A percentile compares a stretch with the other conserved stretches of the same genome.
phyloP scores from a whole-genome alignment of 2,888 invertebrate genomes.

The Dermolepida albohirtum region DNA sequence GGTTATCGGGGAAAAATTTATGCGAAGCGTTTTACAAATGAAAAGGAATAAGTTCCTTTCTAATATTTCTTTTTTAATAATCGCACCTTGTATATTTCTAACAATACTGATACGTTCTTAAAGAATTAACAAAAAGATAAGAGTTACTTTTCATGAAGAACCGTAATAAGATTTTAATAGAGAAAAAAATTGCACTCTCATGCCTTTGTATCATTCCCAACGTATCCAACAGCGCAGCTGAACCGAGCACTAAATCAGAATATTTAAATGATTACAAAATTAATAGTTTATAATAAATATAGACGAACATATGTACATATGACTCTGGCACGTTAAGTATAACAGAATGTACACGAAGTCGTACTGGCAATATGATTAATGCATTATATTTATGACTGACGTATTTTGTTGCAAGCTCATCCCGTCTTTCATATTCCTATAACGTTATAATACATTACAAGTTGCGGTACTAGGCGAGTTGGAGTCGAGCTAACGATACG shows the following conservation, averaged over 20 bases:
- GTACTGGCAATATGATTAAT: constrained; percentile 16
- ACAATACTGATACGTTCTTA: too few species aligned
- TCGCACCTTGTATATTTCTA: too few species aligned
- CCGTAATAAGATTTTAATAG: not conserved
- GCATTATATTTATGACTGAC: constrained; percentile 1
- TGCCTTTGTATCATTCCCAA: constrained; percentile 5
- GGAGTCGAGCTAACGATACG: too few species aligned
- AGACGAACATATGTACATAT: too few species aligned
- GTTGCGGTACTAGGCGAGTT: too few species aligned
- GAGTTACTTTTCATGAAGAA: not conserved
- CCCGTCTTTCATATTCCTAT: not conserved
- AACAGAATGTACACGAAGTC: not conserved
- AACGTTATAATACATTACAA: too few species aligned
- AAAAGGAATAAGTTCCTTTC: too few species aligned
- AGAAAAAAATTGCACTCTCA: constrained; percentile 5
- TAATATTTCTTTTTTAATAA: too few species aligned
- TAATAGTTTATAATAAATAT: constrained; percentile 13
- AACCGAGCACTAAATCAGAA: not conserved
- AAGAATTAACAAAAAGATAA: not conserved
- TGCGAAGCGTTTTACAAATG: too few species aligned
- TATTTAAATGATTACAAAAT: constrained; percentile 29
- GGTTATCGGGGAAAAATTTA: too few species aligned
- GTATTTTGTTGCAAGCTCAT: constrained; percentile 23
- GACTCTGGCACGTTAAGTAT: too few species aligned
- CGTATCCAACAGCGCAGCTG: not conserved